Conservation (phyloP, 2,888 invertebrate species). For the Heliconius hortense region DNA sequence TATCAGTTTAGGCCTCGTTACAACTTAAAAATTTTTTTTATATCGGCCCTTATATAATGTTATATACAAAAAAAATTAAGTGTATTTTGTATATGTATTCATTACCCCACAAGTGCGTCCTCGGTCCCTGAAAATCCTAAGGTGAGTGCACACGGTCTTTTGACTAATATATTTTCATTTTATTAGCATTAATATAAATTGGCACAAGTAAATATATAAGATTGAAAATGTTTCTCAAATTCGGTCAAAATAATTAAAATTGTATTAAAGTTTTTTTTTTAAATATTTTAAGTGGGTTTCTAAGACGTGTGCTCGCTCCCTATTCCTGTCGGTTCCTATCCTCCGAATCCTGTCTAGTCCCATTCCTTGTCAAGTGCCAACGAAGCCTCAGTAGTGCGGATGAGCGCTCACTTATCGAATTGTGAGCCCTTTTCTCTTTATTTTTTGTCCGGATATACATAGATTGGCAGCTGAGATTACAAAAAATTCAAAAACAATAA, state of each 20-base stretch:
- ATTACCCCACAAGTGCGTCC: slow-evolving; percentile 48
- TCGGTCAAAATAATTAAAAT: not conserved
- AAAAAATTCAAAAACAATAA: not conserved
- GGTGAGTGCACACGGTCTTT: slow-evolving; percentile 23
- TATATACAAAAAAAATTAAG: slow-evolving; percentile 48
- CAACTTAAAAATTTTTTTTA: slow-evolving; percentile 36
- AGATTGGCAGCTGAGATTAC: slow-evolving; percentile 50
- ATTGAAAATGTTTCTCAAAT: not conserved
- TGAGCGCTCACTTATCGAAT: slow-evolving; percentile 45
- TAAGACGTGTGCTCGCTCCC: slow-evolving; percentile 11
- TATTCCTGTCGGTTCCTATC: slow-evolving; percentile 59
- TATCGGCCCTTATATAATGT: slow-evolving; percentile 44
- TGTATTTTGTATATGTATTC: slow-evolving; percentile 50
- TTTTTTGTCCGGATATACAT: not conserved
- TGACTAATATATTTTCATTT: not conserved
- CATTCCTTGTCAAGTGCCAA: slow-evolving; percentile 75
- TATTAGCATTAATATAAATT: not conserved
- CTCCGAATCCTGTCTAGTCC: slow-evolving; percentile 76
- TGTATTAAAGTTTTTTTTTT: not conserved
- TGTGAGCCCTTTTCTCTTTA: slow-evolving; percentile 3
- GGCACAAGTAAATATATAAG: not conserved
- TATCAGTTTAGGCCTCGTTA: slow-evolving; percentile 60
- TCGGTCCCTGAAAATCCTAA: slow-evolving; percentile 59
- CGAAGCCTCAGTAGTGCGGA: slow-evolving; percentile 67
- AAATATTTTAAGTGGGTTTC: slow-evolving; percentile 11